Evolutionary conservation across 2,888 invertebrate species (phyloP), one percentile per base, ranked within the genome.

Genomic region (Epinotia bilunana): DNA sequence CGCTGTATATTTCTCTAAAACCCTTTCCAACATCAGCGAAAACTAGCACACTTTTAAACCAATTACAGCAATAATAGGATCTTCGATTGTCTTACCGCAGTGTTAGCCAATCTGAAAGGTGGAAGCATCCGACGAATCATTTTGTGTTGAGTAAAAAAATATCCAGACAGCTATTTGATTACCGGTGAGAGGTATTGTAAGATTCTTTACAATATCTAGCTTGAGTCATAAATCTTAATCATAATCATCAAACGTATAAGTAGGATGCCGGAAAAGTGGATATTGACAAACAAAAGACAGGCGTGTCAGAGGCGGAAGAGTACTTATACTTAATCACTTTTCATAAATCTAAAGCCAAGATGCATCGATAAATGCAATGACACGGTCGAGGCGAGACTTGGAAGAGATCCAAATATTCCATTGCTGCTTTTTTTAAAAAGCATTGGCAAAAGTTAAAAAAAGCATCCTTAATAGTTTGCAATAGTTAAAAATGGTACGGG

Each of bases 341-440:
- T 49, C 57, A 67, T 72, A 75, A 61, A 71, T 67, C 53, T 55
- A 53, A 75, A 67, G 43, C 16, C 13, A 9, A 7, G 53, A 65
- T 23, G n/a, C 43, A 53, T 9, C 33, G 33, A 70, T 60, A 61
- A 75, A 72, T 46, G 71, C 71, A 72, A 39, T 67, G n/a, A 64
- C 53, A 70, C 28, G 53, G 12, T 43, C 18, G 33, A 20, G 39
- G 60, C 28, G 33, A 20, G 39, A 65, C 64, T 75, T 75, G 71
- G 74, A 75, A 65, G 55, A 9, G 65, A 61, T 65, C 74, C 74
- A 75, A 74, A 71, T 71, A 53, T 46, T 18, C 60, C 28, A 69
- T 70, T 72, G 61, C 33, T 62, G 46, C 33, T 49, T 33, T 11
- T 57, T 60, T 72, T 72, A 67, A 61, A 39, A 65, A 43, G 61